A percentile compares a stretch with the other conserved stretches of the same genome.
phyloP scores from a whole-genome alignment of 2,797 vertebrate species.

The Pantherophis alleghaniensis region DNA sequence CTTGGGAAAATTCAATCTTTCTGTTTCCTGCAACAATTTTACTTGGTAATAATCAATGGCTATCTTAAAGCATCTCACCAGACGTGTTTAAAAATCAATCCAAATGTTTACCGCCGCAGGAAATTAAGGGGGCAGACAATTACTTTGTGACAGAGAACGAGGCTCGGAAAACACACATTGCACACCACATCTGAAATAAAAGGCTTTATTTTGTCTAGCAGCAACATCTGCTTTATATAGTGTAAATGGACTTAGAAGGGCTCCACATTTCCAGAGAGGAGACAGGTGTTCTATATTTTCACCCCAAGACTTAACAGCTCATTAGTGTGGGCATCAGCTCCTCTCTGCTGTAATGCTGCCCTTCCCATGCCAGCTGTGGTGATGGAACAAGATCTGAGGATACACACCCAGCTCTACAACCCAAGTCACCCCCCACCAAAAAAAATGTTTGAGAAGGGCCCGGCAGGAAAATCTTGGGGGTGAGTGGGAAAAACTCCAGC shows the following conservation, averaged over 20 bases:
- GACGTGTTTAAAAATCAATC: constrained; percentile 39
- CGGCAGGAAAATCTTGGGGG: too few relatives aligned
- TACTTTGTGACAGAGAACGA: constrained; percentile 30
- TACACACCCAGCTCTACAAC: neutral
- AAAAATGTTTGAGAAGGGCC: neutral
- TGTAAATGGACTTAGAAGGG: neutral
- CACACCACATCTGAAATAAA: neutral
- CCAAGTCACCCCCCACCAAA: neutral
- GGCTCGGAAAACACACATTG: neutral
- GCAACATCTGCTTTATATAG: constrained; percentile 1
- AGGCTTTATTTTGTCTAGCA: constrained; percentile 22
- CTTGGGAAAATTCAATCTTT: constrained; percentile 26
- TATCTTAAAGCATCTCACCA: constrained; percentile 34
- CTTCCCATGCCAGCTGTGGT: neutral
- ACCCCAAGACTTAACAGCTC: neutral
- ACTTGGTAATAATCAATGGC: constrained; percentile 35
- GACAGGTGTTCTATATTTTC: neutral
- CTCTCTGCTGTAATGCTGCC: neutral
- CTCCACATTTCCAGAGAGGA: constrained; percentile 5
- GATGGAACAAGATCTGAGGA: neutral
- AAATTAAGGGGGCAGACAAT: constrained; percentile 37
- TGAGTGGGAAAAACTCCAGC: neutral
- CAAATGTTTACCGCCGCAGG: constrained; percentile 30
- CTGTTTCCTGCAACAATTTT: constrained; percentile 36
- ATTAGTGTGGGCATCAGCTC: neutral